phyloP scores from a whole-genome alignment of 2,888 invertebrate genomes.

The Cerceris ruficornis region DNA sequence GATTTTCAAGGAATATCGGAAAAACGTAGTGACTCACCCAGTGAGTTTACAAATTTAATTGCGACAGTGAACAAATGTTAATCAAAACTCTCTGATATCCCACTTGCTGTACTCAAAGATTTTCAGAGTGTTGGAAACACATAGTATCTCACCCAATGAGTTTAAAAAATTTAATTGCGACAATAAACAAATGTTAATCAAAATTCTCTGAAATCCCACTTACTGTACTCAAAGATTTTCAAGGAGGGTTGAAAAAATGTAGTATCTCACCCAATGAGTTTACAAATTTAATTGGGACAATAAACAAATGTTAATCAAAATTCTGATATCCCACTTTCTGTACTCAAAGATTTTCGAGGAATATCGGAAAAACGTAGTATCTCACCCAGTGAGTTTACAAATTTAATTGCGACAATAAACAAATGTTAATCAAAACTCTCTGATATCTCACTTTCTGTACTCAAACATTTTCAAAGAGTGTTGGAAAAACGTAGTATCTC shows the following conservation, averaged over 20 bases:
- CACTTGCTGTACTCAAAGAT: neutral
- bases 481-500: slow-evolving; percentile 49
- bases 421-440: no score
- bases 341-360: neutral
- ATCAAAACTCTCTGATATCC: no score
- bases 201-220: no score
- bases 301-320: no score
- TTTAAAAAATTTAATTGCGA: no score
- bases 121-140: slow-evolving; percentile 48
- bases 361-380: slow-evolving; percentile 57
- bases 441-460: neutral
- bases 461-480: slow-evolving; percentile 29
- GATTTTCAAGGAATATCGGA: no score
- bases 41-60: no score
- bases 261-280: slow-evolving; percentile 26
- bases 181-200: no score
- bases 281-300: no score
- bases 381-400: neutral
- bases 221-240: neutral
- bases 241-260: slow-evolving; percentile 48
- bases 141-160: slow-evolving; percentile 31
- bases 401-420: no score
- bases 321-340: neutral
- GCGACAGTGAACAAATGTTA: no score
- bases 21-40: no score